These are phyloP conservation scores for Trichosurus vulpecula DNA, from an alignment of 2,797 vertebrate species.

Conservation along the genomic window DNA sequence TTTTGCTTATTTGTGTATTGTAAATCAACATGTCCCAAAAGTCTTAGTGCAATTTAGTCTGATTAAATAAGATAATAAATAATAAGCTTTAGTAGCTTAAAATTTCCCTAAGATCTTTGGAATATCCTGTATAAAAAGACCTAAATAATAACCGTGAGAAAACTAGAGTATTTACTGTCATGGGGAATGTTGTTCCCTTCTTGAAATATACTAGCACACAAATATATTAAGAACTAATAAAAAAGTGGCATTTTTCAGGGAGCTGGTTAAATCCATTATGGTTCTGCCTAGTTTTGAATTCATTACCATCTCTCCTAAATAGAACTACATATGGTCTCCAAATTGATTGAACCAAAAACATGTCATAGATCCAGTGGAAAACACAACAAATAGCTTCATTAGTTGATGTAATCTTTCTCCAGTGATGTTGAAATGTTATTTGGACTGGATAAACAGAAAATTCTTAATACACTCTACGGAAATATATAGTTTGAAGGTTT, in stretches of 20 bases:
- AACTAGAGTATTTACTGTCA: not conserved
- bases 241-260: not conserved
- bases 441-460: not conserved
- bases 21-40: not conserved
- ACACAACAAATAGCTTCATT: not conserved
- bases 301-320: not conserved
- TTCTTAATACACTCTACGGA: not conserved
- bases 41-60: not conserved
- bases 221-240: not conserved
- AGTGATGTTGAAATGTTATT: not conserved
- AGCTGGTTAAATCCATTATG: not conserved
- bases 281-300: not conserved
- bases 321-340: not conserved
- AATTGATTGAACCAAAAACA: not conserved
- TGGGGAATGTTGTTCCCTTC: not conserved
- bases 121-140: not conserved
- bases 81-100: not conserved
- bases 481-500: not conserved
- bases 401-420: not conserved
- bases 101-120: not conserved
- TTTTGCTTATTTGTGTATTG: not conserved
- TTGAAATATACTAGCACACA: not conserved
- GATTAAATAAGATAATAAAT: not conserved
- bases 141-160: not conserved
- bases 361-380: not conserved